Evolutionary conservation across 1,140 invertebrate genomes (phyloP).

Genomic region (Nasonia giraulti): DNA sequence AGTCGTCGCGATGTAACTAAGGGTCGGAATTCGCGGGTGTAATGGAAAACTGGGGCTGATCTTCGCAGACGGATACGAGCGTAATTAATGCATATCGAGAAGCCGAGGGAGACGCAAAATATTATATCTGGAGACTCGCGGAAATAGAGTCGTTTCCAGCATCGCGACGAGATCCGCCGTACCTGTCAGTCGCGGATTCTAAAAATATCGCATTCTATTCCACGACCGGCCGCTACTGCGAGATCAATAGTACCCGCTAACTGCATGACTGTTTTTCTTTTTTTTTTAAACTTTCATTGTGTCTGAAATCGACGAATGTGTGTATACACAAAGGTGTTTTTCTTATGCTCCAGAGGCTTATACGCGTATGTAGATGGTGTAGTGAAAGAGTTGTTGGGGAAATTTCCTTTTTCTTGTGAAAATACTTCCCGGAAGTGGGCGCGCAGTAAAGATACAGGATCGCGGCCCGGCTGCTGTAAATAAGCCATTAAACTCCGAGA

Average conservation of each 20-base stretch:
- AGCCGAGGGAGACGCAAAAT: neutral
- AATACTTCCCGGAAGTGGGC: neutral
- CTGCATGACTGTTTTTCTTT: neutral
- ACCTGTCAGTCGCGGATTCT: conserved; percentile 56
- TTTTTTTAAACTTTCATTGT: conserved; percentile 1
- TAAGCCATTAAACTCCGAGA: neutral
- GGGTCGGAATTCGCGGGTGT: neutral
- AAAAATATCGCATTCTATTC: conserved; percentile 59
- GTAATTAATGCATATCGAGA: conserved; percentile 39
- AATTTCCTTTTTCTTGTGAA: neutral
- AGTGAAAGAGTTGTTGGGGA: neutral
- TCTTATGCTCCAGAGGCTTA: too few relatives aligned
- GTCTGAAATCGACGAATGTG: too few relatives aligned
- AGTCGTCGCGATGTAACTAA: neutral
- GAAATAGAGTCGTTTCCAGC: conserved; percentile 57
- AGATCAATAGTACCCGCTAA: conserved; percentile 47
- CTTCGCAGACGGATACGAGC: conserved; percentile 28
- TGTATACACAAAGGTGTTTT: too few relatives aligned
- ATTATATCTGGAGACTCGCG: conserved; percentile 48
- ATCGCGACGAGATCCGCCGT: conserved; percentile 49
- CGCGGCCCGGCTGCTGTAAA: neutral
- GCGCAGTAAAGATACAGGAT: neutral
- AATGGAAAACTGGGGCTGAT: too few relatives aligned
- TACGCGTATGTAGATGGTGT: too few relatives aligned
- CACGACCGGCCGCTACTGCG: neutral